Evolutionary conservation across 2,113 vertebrate species (phyloP), one percentile per base, ranked within the genome.

Genomic region (Ursus arctos): DNA sequence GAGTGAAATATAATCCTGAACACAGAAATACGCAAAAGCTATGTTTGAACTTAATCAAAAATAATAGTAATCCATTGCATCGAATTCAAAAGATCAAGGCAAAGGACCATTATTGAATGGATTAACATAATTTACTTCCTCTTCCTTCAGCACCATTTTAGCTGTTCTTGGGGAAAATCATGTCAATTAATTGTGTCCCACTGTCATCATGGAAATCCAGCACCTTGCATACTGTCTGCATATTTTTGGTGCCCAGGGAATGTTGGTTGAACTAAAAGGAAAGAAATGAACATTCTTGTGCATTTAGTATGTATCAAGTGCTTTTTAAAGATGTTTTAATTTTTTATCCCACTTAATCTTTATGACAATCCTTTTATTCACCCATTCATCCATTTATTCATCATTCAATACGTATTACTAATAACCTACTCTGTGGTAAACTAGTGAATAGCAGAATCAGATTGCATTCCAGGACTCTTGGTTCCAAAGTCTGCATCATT

Each of bases 1-100:
- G 36, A 81, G 12, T 72, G 19, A 96, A 96, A 88, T 55, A 89
- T 26, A 97, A 96, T 88, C 22, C 36, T 77, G 59, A 96, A 83
- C 49, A 88, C 63, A 57, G 57, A 76, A 49, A 94, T 94, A 67
- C 7, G 59, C 67, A 86, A 83, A 57, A 61, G 15, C 21, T 67
- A 11, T 61, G 9, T 61, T 43, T 33, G 24, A 63, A 36, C 7
- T 94, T 77, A 72, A 28, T 80, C 26, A 83, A 80, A 94, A 77
- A 84, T 89, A 81, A 67, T 61, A 76, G 28, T 47, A 72, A 88
- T 92, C 86, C 21, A 18, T 92, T 69, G 63, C 61, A 71, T 55
- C 43, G 83, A 19, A 88, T 84, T 87, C 74, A 53, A 63, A 96
- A 95, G 8, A 81, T 3, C 33, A 81, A 63, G 19, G 43, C 55